Conservation (phyloP, 2,113 vertebrate genomes). For the Notarius lentiginosus region DNA sequence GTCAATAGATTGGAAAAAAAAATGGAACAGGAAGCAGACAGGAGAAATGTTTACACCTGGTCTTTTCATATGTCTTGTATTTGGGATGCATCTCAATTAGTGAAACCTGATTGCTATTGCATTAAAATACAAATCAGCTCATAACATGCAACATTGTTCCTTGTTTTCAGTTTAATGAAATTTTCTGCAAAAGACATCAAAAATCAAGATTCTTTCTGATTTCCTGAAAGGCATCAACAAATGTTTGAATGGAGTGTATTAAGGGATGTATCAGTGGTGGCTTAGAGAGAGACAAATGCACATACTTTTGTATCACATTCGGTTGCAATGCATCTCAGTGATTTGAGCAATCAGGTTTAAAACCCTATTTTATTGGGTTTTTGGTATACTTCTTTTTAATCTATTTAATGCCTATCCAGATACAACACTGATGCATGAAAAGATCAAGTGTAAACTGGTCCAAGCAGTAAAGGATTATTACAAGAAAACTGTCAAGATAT, state of each 20-base stretch:
- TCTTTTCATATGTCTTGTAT: neutral
- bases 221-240: neutral
- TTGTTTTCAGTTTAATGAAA: neutral
- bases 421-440: neutral
- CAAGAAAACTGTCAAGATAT: neutral
- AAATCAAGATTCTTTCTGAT: neutral
- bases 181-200: neutral
- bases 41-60: neutral
- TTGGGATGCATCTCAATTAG: neutral
- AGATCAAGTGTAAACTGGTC: neutral
- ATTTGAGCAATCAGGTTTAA: neutral
- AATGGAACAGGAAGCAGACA: neutral
- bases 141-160: neutral
- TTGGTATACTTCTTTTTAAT: neutral
- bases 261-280: neutral
- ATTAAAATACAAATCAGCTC: neutral
- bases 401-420: neutral
- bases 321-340: too few species aligned
- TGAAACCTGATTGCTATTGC: neutral
- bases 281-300: neutral
- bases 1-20: neutral
- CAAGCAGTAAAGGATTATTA: neutral
- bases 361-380: neutral
- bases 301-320: neutral
- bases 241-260: neutral